Percentiles rank a stretch among this genome's conserved stretches.
Conservation (phyloP, 2,888 invertebrate genomes). For the Aplocera efformata region DNA sequence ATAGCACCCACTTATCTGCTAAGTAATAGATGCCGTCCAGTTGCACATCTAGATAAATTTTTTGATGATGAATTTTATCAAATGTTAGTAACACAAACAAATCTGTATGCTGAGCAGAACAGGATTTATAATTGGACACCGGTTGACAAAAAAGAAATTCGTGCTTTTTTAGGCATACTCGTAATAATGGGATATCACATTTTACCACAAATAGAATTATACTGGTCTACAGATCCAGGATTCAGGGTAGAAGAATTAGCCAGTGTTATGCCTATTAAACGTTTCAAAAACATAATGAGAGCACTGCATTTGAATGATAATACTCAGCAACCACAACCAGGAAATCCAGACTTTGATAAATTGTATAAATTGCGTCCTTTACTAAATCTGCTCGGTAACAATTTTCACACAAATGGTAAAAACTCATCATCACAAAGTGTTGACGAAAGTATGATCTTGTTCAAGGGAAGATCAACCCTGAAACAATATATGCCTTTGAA, state of each 20-base stretch:
- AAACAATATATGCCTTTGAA: constrained; percentile 23
- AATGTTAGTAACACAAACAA: constrained; percentile 13
- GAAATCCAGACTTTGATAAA: constrained; percentile 12
- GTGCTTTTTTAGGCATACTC: constrained; percentile 19
- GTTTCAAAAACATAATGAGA: constrained; percentile 14
- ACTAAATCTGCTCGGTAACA: background rate
- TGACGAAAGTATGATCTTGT: constrained; percentile 2
- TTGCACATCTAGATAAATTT: constrained; percentile 9
- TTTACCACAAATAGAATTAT: constrained; percentile 16
- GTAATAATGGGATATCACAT: constrained; percentile 22
- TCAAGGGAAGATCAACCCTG: constrained; percentile 13
- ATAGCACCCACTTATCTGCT: constrained; percentile 9
- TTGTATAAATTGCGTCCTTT: constrained; percentile 19
- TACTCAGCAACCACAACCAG: constrained; percentile 1
- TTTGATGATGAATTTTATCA: constrained; percentile 12
- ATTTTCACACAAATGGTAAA: constrained; percentile 16
- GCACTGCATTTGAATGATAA: constrained; percentile 15
- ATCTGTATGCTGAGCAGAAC: constrained; percentile 14
- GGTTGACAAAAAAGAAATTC: constrained; percentile 3
- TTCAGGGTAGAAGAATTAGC: constrained; percentile 18
- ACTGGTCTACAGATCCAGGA: constrained; percentile 25
- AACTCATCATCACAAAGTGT: constrained; percentile 18
- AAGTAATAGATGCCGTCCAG: constrained; percentile 4
- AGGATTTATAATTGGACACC: constrained; percentile 5
- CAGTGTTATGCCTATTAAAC: constrained; percentile 14